A percentile compares a stretch with the other conserved stretches of the same genome.
These are phyloP conservation scores for Drosophila biarmipes DNA, from an alignment of 1,140 invertebrate genomes.

Conservation along the genomic window DNA sequence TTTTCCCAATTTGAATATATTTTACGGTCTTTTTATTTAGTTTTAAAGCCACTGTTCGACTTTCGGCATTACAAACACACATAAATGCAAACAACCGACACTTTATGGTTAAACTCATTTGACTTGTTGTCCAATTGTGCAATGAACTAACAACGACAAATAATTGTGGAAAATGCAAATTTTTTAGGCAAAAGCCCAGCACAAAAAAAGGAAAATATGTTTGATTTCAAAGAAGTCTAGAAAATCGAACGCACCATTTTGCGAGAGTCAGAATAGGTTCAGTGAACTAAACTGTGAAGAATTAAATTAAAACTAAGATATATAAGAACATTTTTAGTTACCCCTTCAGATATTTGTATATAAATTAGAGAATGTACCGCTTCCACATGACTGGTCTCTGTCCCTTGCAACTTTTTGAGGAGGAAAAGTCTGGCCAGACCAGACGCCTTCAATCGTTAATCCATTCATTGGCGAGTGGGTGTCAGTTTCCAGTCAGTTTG, in stretches of 20 bases:
- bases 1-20: not conserved
- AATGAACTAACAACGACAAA: conserved; percentile 65
- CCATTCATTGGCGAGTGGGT: conserved; percentile 32
- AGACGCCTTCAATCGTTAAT: conserved; percentile 40
- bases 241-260: conserved; percentile 14
- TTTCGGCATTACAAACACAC: conserved; percentile 14
- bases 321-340: too few relatives aligned
- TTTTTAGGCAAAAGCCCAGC: conserved; percentile 29
- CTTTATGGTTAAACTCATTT: conserved; percentile 66
- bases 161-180: conserved; percentile 71
- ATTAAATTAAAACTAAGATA: too few relatives aligned
- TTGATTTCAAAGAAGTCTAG: conserved; percentile 8
- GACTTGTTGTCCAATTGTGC: conserved; percentile 73
- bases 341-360: not conserved
- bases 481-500: conserved; percentile 32
- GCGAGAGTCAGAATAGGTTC: conserved; percentile 36
- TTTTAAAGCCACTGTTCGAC: conserved; percentile 12
- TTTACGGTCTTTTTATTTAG: not conserved
- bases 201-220: not conserved
- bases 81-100: conserved; percentile 29
- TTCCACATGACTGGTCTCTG: conserved; percentile 25
- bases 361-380: conserved; percentile 4
- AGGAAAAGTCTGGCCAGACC: conserved; percentile 37
- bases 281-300: conserved; percentile 13
- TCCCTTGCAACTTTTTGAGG: conserved; percentile 11